Conservation (phyloP, 2,888 invertebrate genomes). For the Tipula unca region DNA sequence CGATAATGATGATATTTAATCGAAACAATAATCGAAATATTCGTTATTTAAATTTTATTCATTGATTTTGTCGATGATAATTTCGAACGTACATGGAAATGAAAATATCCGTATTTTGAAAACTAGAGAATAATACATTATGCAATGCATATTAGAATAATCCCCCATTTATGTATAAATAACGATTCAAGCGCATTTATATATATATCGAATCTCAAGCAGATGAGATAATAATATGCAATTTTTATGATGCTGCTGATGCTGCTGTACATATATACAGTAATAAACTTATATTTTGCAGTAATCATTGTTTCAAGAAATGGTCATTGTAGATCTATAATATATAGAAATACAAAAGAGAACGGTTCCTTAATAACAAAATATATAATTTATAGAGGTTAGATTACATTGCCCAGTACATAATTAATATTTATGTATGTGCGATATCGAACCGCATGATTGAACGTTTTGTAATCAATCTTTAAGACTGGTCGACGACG, state of each 20-base stretch:
- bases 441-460: background rate
- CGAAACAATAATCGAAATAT: background rate
- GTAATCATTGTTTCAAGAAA: background rate
- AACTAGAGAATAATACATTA: too few relatives aligned
- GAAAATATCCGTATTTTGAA: background rate
- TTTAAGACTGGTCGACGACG: background rate
- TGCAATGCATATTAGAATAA: background rate
- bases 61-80: background rate
- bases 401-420: background rate
- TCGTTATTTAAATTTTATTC: background rate
- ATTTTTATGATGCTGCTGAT: background rate
- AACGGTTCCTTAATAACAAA: too few relatives aligned
- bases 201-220: background rate
- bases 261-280: background rate
- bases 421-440: background rate
- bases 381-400: background rate
- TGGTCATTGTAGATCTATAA: background rate
- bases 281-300: background rate
- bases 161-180: background rate
- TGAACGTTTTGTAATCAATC: background rate
- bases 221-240: background rate
- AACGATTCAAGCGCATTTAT: background rate
- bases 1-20: slow-evolving; percentile 8
- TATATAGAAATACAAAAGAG: background rate
- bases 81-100: background rate